These are phyloP conservation scores for Callionymus lyra DNA, from an alignment of 2,113 vertebrate genomes.

Conservation along the genomic window DNA sequence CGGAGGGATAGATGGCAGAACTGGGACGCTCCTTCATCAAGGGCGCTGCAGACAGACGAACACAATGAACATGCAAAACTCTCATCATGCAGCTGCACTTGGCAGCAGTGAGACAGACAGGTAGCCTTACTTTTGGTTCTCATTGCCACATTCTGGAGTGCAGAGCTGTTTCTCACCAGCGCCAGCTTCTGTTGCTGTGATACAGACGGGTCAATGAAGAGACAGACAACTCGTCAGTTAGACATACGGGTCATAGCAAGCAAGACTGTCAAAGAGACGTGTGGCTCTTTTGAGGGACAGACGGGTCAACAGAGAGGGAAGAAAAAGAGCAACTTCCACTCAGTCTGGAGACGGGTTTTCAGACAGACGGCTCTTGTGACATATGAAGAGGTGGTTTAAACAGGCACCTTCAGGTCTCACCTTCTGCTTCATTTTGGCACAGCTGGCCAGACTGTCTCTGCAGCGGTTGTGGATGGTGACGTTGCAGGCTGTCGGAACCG, in stretches of 20 bases:
- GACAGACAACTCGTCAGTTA: slow-evolving; percentile 1
- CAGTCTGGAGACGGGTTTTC: too few species aligned
- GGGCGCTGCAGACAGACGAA: slow-evolving; percentile 54
- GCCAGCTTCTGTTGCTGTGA: slow-evolving; percentile 84
- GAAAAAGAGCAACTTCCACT: not conserved
- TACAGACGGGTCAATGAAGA: slow-evolving; percentile 1
- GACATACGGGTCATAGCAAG: too few species aligned
- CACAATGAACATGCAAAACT: not conserved
- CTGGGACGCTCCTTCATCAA: slow-evolving; percentile 81
- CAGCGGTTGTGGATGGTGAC: slow-evolving; percentile 75
- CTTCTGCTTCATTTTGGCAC: slow-evolving; percentile 71
- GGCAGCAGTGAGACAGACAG: not conserved
- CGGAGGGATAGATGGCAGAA: slow-evolving; percentile 87
- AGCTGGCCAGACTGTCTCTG: slow-evolving; percentile 66
- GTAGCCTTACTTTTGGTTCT: slow-evolving; percentile 79
- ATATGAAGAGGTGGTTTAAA: too few species aligned
- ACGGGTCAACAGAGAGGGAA: not conserved
- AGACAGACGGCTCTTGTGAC: too few species aligned
- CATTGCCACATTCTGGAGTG: slow-evolving; percentile 81
- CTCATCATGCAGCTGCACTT: not conserved
- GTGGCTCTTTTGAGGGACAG: too few species aligned
- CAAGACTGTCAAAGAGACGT: too few species aligned
- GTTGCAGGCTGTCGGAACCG: slow-evolving; percentile 63
- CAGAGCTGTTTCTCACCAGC: slow-evolving; percentile 78
- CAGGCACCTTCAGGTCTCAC: slow-evolving; percentile 35